A percentile compares a stretch with the other conserved stretches of the same genome.
These are phyloP conservation scores for Gymnoscopelus braueri DNA, from an alignment of 2,797 vertebrate genomes.

Conservation along the genomic window DNA sequence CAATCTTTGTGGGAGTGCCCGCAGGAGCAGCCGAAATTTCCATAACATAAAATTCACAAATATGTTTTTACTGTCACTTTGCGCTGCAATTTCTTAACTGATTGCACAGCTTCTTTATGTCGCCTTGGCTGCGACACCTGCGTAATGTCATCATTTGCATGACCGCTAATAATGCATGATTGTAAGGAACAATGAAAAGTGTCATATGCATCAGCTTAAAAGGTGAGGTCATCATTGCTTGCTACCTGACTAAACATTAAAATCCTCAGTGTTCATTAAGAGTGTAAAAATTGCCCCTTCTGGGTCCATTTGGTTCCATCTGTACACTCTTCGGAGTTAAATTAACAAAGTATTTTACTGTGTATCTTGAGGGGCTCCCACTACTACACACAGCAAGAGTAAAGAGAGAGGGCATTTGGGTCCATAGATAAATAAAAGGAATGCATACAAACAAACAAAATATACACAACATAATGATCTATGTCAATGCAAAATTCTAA, in stretches of 20 bases:
- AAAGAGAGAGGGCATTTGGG: conserved; percentile 22
- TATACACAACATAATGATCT: conserved; percentile 7
- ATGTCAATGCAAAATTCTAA: conserved; percentile 42
- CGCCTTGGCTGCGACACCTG: conserved; percentile 15
- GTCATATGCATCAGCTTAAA: conserved; percentile 62
- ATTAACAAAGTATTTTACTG: too few species aligned
- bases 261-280: too few species aligned
- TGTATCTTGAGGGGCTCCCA: conserved; percentile 9
- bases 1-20: conserved; percentile 37
- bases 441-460: conserved; percentile 48
- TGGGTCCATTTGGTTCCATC: too few species aligned
- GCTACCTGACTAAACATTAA: conserved; percentile 16
- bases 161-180: conserved; percentile 36
- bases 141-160: conserved; percentile 15
- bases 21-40: conserved; percentile 15
- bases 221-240: conserved; percentile 29
- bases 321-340: too few species aligned
- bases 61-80: not conserved
- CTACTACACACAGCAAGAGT: conserved; percentile 21
- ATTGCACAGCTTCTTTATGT: conserved; percentile 20
- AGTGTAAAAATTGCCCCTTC: too few species aligned
- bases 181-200: conserved; percentile 54
- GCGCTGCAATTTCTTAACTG: not conserved
- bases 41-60: not conserved
- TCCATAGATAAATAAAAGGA: conserved; percentile 48